Conservation (phyloP, 2,888 invertebrate genomes). For the Sceliomorpha sp. region DNA sequence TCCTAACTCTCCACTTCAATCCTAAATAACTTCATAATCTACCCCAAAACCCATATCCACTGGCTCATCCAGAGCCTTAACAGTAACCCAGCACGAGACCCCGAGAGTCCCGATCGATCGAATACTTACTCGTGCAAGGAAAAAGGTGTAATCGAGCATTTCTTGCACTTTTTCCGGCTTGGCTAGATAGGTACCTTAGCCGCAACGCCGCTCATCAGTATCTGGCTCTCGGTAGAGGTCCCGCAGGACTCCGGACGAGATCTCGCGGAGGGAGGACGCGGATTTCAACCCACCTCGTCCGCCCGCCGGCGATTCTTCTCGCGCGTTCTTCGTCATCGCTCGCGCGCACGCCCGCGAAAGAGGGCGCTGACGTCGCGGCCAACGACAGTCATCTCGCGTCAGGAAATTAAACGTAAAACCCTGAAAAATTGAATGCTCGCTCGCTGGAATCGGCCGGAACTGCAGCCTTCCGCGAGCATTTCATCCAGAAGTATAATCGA, state of each 20-base stretch:
- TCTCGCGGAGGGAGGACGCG: constrained; percentile 17
- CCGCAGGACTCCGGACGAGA: constrained; percentile 12
- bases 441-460: constrained; percentile 35
- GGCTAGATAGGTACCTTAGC: constrained; percentile 23
- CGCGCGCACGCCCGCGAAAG: constrained; percentile 36
- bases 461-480: constrained; percentile 10
- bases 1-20: too few relatives aligned
- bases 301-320: constrained; percentile 34
- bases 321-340: constrained; percentile 6
- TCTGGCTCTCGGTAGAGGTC: constrained; percentile 7
- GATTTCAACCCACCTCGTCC: constrained; percentile 2
- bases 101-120: background rate
- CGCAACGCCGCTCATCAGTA: constrained; percentile 18
- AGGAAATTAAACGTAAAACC: constrained; percentile 56
- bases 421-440: constrained; percentile 51
- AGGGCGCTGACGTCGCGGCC: constrained; percentile 24
- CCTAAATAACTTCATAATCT: too few relatives aligned
- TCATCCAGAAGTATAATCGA: constrained; percentile 24
- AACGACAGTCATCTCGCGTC: constrained; percentile 37
- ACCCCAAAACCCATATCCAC: too few relatives aligned
- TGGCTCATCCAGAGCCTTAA: too few relatives aligned
- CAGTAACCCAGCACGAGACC: too few relatives aligned
- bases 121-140: background rate
- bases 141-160: constrained; percentile 5
- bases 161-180: constrained; percentile 23